phyloP scores from a whole-genome alignment of 2,888 invertebrate species.

The Pammene aurita region DNA sequence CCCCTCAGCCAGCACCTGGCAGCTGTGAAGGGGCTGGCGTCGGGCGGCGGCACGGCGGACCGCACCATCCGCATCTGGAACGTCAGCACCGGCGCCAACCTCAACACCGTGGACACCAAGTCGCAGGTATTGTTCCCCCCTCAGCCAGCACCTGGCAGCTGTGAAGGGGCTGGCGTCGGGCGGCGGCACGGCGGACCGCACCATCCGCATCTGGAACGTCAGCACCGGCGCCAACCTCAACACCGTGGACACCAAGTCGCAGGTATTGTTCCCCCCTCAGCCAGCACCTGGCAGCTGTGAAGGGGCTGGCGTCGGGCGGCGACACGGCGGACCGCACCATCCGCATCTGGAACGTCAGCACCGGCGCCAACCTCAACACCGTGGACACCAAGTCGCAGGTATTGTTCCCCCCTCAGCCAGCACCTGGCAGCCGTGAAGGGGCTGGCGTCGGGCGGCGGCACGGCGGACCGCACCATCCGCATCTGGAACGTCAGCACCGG shows the following conservation, averaged over 20 bases:
- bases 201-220: no score
- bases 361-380: conserved; percentile 90
- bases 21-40: conserved; percentile 98
- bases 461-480: conserved; percentile 94
- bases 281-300: conserved; percentile 95
- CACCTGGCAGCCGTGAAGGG: conserved; percentile 98
- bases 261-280: conserved; percentile 57
- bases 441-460: no score
- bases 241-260: no score
- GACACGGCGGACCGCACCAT: conserved; percentile 97
- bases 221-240: no score
- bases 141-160: no score
- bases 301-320: conserved; percentile 98
- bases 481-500: conserved; percentile 95
- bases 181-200: no score
- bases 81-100: conserved; percentile 90
- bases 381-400: conserved; percentile 96
- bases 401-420: conserved; percentile 76
- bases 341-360: conserved; percentile 93
- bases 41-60: conserved; percentile 97
- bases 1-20: conserved; percentile 90
- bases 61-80: conserved; percentile 94
- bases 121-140: conserved; percentile 87
- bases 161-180: no score
- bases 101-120: conserved; percentile 94